Percentiles rank a stretch among this genome's conserved stretches.
Evolutionary conservation across 2,888 invertebrate species (phyloP).

Genomic region (Dryobotodes eremita): DNA sequence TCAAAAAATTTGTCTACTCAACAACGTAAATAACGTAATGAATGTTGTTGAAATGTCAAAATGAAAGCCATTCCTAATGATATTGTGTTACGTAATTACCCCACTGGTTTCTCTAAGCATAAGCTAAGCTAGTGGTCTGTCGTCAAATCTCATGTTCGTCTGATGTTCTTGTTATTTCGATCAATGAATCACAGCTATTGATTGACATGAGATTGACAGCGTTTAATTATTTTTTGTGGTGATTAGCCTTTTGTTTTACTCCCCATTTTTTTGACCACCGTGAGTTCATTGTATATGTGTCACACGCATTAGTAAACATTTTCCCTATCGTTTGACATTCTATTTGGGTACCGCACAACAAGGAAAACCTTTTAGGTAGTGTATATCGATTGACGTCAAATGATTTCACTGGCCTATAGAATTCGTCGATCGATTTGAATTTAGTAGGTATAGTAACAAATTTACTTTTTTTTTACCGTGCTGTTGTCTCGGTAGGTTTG

Average conservation of each 20-base stretch:
- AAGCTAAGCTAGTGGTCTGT: not conserved
- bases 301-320: not conserved
- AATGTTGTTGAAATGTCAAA: no score
- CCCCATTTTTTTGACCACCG: not conserved
- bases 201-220: not conserved
- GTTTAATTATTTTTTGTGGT: not conserved
- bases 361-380: conserved; percentile 18
- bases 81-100: no score
- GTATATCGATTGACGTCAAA: not conserved
- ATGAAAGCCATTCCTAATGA: no score
- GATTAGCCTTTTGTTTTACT: not conserved
- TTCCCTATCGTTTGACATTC: conserved; percentile 1
- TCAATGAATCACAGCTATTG: not conserved
- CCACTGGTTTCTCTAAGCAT: not conserved
- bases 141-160: not conserved
- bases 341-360: conserved; percentile 12
- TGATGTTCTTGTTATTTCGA: not conserved
- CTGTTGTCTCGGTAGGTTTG: not conserved
- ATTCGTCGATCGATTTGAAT: not conserved
- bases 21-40: no score
- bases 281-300: not conserved
- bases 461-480: not conserved
- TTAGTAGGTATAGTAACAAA: not conserved
- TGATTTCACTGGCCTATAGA: not conserved
- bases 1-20: no score